Percentiles rank a stretch among this genome's conserved stretches.
Conservation (phyloP, 2,113 vertebrate genomes). For the Rhinogobius similis region DNA sequence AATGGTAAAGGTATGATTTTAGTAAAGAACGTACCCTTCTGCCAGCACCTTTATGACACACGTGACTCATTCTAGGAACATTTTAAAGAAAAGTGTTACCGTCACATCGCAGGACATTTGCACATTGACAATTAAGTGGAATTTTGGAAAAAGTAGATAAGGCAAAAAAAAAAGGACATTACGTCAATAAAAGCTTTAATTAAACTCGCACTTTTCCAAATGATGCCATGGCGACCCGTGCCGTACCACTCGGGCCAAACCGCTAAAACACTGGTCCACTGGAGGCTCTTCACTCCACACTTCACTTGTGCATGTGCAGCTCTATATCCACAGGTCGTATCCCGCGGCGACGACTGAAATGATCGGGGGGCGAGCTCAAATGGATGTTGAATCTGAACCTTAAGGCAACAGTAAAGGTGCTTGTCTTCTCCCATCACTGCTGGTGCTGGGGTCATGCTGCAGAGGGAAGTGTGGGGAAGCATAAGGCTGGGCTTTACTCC, state of each 20-base stretch:
- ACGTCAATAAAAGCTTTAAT: no score
- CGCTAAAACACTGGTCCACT: constrained; percentile 10
- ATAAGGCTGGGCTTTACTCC: neutral
- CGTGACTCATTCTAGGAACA: no score
- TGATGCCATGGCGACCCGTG: neutral
- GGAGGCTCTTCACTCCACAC: constrained; percentile 13
- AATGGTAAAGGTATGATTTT: no score
- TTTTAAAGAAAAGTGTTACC: no score
- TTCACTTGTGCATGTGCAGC: neutral
- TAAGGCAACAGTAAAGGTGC: constrained; percentile 61
- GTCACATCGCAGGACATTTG: no score
- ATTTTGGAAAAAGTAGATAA: no score
- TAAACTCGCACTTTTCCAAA: no score
- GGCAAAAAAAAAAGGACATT: no score
- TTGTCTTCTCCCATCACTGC: neutral
- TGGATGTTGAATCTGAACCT: constrained; percentile 5
- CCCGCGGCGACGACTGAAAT: constrained; percentile 4
- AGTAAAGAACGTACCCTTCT: no score
- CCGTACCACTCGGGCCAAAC: neutral
- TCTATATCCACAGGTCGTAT: constrained; percentile 1
- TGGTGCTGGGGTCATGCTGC: constrained; percentile 4
- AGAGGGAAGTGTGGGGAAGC: neutral
- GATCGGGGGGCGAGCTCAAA: neutral
- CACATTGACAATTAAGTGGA: no score
- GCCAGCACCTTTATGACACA: no score